Evolutionary conservation across 2,797 vertebrate genomes (phyloP).

Genomic region (Oryzias sinensis): DNA sequence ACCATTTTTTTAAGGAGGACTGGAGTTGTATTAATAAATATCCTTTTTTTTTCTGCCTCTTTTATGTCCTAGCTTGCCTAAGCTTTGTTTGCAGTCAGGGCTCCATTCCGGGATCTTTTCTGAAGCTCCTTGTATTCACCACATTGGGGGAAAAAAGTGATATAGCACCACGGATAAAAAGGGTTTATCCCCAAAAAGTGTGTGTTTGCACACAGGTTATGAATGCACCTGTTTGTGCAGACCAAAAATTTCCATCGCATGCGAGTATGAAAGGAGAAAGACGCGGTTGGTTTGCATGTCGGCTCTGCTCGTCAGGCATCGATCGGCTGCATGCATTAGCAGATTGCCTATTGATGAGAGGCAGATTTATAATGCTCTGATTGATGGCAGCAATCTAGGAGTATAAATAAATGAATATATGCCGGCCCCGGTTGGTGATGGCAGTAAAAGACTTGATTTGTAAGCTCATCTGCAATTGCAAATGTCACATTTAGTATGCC

Average conservation of each 20-base stretch:
- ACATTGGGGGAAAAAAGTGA: conserved; percentile 15
- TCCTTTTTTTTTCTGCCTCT: no score
- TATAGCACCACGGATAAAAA: conserved; percentile 23
- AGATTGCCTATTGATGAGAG: conserved; percentile 84
- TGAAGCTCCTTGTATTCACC: background rate
- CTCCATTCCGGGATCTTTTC: conserved; percentile 14
- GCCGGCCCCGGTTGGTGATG: conserved; percentile 49
- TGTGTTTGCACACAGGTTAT: conserved; percentile 35
- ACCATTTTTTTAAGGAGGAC: no score
- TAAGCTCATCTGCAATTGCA: conserved; percentile 72
- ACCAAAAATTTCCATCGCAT: background rate
- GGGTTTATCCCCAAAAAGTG: conserved; percentile 29
- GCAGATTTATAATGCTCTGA: conserved; percentile 77
- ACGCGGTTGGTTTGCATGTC: conserved; percentile 62
- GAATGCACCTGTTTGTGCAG: conserved; percentile 37
- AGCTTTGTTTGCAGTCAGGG: conserved; percentile 2
- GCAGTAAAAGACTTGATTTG: conserved; percentile 76
- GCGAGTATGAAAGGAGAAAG: conserved; percentile 21
- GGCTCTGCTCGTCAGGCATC: conserved; percentile 72
- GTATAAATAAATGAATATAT: conserved; percentile 80
- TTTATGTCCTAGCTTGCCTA: no score
- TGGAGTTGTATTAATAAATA: no score
- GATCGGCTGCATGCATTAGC: conserved; percentile 80
- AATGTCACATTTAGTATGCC: conserved; percentile 67
- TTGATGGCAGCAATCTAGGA: conserved; percentile 74